A percentile compares a stretch with the other conserved stretches of the same genome.
Evolutionary conservation across 2,113 vertebrate species (phyloP).

Genomic region (Cairina moschata): DNA sequence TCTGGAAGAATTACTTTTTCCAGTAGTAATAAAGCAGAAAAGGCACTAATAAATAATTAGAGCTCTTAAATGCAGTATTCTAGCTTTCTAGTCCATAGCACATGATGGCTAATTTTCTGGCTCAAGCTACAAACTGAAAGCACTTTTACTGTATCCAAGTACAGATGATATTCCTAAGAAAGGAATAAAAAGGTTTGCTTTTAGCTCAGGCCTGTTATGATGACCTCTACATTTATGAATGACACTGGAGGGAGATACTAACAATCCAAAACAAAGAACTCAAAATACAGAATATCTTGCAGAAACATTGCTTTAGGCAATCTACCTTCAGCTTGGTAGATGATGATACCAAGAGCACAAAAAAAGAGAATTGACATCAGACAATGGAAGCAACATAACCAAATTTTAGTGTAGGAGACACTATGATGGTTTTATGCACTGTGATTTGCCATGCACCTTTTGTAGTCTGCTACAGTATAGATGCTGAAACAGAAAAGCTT

Average conservation of each 20-base stretch:
- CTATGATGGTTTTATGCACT: not conserved
- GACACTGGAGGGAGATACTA: not conserved
- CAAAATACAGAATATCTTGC: constrained; percentile 16
- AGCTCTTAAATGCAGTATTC: constrained; percentile 15
- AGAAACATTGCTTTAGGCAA: constrained; percentile 1
- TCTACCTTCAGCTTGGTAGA: not conserved
- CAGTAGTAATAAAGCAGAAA: constrained; percentile 6
- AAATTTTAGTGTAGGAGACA: not conserved
- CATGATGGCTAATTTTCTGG: constrained; percentile 23
- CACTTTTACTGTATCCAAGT: not conserved
- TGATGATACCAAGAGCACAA: not conserved
- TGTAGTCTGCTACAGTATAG: not conserved
- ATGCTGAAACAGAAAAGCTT: not conserved
- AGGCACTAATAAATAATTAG: constrained; percentile 35
- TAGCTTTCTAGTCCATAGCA: constrained; percentile 40
- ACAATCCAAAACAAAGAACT: not conserved
- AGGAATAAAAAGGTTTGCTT: not conserved
- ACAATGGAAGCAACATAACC: not conserved
- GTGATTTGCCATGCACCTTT: not conserved
- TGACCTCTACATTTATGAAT: not conserved
- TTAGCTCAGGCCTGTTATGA: not conserved
- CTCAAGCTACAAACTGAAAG: constrained; percentile 14
- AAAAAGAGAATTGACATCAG: not conserved
- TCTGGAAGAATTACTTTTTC: not conserved
- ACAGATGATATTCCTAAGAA: not conserved